Base-by-base conservation (phyloP, 2,888 invertebrate species). In the Drosophila melanosoma region DNA sequence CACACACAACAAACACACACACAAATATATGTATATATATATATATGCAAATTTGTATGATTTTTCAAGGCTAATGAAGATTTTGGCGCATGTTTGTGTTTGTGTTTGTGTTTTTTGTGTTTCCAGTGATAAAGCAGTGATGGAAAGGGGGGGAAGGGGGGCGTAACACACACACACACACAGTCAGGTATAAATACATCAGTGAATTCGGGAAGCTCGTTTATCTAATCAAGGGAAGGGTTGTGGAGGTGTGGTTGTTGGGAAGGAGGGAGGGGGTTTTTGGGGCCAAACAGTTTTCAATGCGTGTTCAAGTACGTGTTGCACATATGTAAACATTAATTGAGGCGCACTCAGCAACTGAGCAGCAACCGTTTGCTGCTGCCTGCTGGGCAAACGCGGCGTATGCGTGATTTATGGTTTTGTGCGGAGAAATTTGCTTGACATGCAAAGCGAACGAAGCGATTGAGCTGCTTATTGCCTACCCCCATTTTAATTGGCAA, bases 311-410 rank as follows among this genome's bases (percentile, higher is more conserved):
- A 79, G 74, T 80, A 79, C 79, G 79, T 79, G 81, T 81, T 76
- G 70, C 77, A 79, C 79, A 81, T 79, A 74, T 79, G 81, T 79
- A 74, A 79, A 79, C 81, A 69, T 60, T 76, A 66, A 81, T 73
- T 74, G 69, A 26, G 38, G 10, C 59, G 26, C 58, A 40, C 51
- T 33, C 35, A 64, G 60, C 48, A 26, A 35, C 74, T 53, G 61
- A n/a, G 15, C 35, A 26, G 51, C 49, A 29, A 29, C 11, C n/a
- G 8, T 17, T 17, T 60, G 59, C 45, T 48, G 26, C 12, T 6
- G 20, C 23, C 38, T 35, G 48, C 33, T 72, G 60, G 61, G 61
- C 61, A 58, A 45, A 76, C 67, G 48, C 54, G 65, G 65, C 79
- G 78, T 77, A 80, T 80, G 68, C 79, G 74, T 77, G 78, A 80